Percentiles rank a stretch among this genome's conserved stretches.
Evolutionary conservation across 2,113 vertebrate genomes (phyloP).

Genomic region (Misgurnus anguillicaudatus): DNA sequence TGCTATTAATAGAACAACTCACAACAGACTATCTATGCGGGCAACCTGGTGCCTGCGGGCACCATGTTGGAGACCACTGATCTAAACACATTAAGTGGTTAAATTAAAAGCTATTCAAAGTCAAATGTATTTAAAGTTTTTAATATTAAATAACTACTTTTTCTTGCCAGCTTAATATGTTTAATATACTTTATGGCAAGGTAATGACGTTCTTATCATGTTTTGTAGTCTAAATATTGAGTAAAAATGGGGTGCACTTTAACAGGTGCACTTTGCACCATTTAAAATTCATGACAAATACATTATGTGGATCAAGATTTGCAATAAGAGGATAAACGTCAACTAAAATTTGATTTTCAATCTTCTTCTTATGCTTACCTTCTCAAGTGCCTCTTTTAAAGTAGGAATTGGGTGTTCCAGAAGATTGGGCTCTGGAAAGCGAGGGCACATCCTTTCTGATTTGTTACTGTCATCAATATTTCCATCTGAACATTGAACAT

Average conservation of each 20-base stretch:
- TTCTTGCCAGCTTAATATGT: no score
- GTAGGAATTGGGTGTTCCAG: slow-evolving; percentile 85
- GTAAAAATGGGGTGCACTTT: background rate
- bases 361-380: slow-evolving; percentile 70
- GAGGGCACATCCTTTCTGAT: slow-evolving; percentile 56
- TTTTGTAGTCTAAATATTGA: background rate
- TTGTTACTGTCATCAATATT: slow-evolving; percentile 57
- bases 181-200: background rate
- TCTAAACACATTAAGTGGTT: background rate
- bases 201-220: background rate
- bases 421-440: slow-evolving; percentile 81
- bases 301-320: background rate
- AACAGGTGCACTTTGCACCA: no score
- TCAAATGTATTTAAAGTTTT: no score
- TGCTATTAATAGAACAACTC: no score
- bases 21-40: no score
- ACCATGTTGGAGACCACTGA: no score
- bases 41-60: no score
- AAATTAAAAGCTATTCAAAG: background rate
- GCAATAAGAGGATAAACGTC: background rate
- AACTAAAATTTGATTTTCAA: background rate
- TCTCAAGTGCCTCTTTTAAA: slow-evolving; percentile 84
- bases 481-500: slow-evolving; percentile 58
- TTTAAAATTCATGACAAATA: background rate
- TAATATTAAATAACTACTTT: no score